Evolutionary conservation across 2,888 invertebrate species (phyloP).

Genomic region (Antheraea assamensis): DNA sequence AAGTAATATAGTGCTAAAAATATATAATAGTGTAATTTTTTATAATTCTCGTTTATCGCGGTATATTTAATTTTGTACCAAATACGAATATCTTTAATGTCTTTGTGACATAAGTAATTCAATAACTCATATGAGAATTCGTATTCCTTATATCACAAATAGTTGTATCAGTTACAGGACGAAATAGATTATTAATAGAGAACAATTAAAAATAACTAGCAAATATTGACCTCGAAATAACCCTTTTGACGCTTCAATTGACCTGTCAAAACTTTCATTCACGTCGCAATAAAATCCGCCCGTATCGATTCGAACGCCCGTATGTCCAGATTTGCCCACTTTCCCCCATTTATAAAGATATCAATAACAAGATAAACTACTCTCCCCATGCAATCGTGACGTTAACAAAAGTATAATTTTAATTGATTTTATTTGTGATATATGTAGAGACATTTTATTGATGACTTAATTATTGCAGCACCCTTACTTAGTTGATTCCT

Average conservation of each 20-base stretch:
- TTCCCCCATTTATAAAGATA: conserved; percentile 78
- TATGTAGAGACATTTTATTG: conserved; percentile 59
- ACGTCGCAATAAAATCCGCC: conserved; percentile 46
- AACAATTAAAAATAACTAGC: not conserved
- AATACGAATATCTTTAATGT: not conserved
- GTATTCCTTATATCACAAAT: not conserved
- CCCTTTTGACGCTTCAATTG: conserved; percentile 46
- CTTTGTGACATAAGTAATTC: not conserved
- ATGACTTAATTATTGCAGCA: conserved; percentile 54
- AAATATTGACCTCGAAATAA: conserved; percentile 28
- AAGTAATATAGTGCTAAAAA: not conserved
- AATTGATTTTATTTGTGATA: conserved; percentile 76
- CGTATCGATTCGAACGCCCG: conserved; percentile 73
- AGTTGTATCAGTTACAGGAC: not conserved
- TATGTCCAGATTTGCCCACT: conserved; percentile 72
- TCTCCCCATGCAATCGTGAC: conserved; percentile 57
- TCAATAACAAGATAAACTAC: conserved; percentile 73
- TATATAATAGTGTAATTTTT: not conserved
- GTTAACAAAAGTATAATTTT: conserved; percentile 60
- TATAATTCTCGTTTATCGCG: not conserved
- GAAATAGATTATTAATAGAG: not conserved
- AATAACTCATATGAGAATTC: not conserved
- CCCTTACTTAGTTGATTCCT: conserved; percentile 30
- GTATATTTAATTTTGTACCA: not conserved
- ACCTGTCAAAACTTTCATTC: conserved; percentile 64